Percentiles rank a stretch among this genome's conserved stretches.
Evolutionary conservation across 2,888 invertebrate species (phyloP).

Genomic region (Diarsia brunnea): DNA sequence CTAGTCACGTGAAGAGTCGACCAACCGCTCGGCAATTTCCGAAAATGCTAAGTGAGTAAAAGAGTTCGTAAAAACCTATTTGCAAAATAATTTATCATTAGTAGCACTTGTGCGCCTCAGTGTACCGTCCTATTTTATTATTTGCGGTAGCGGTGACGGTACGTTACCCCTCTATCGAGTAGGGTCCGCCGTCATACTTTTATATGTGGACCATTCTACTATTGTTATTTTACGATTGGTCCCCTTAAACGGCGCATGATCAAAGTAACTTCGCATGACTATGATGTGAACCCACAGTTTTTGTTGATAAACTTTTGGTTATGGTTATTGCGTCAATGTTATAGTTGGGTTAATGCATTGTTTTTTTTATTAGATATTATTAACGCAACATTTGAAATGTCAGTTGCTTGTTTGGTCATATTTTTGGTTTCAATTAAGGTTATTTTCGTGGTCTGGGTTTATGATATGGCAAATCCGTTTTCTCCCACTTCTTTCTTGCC

Average conservation of each 20-base stretch:
- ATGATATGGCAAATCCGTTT: background rate
- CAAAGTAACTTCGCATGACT: slow-evolving; percentile 49
- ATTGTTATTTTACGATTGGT: slow-evolving; percentile 65
- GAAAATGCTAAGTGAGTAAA: too few relatives aligned
- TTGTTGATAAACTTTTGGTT: slow-evolving; percentile 43
- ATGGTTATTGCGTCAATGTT: slow-evolving; percentile 18
- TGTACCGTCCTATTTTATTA: slow-evolving; percentile 66
- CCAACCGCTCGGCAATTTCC: too few relatives aligned
- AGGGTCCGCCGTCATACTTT: slow-evolving; percentile 67
- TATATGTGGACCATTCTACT: slow-evolving; percentile 68
- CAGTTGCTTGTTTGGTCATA: background rate
- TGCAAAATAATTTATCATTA: too few relatives aligned
- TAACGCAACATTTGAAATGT: slow-evolving; percentile 2
- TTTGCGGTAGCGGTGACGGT: slow-evolving; percentile 67
- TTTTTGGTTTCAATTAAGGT: slow-evolving; percentile 7
- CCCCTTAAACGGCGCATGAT: slow-evolving; percentile 47
- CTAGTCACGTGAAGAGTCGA: too few relatives aligned
- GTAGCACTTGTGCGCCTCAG: slow-evolving; percentile 34
- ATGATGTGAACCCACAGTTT: slow-evolving; percentile 27
- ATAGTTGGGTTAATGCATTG: background rate
- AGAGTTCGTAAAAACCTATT: too few relatives aligned
- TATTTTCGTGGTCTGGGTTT: background rate
- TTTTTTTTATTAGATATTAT: background rate
- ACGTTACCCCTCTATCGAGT: slow-evolving; percentile 71
- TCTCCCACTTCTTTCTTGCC: background rate